Evolutionary conservation across 2,113 vertebrate species (phyloP), one percentile per base, ranked within the genome.

Genomic region (Cochlearius cochlearius): DNA sequence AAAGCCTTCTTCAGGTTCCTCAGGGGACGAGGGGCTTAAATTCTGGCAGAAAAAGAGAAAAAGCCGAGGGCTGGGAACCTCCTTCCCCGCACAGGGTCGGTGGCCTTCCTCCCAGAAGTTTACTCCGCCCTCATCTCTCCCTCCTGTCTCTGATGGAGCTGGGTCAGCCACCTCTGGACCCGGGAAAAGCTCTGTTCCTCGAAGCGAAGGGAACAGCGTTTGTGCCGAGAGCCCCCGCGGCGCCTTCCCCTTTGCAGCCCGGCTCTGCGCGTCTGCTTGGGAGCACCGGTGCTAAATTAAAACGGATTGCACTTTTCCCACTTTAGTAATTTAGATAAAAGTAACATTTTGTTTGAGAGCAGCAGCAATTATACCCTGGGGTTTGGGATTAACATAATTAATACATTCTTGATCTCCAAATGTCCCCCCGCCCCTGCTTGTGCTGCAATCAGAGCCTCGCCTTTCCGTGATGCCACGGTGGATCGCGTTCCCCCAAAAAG

Each of bases 321-420:
- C 97, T 98, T 95, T 94, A 96, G 97, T 90, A 93, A 97, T 98
- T 98, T 95, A 97, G 98, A 97, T 97, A 97, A 98, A 98, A 98
- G 97, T 97, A 98, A 97, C 97, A 97, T 98, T 98, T 98, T 98
- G 97, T 98, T 98, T 95, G 97, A 98, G 97, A 98, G 98, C 96
- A 90, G 95, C 97, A 94, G 98, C 98, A 98, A 97, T 98, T 98
- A 97, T 75, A 95, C 98, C 64, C 69, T 45, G 89, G 96, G 97
- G 95, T 96, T 97, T 93, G 96, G 94, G 97, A 98, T 98, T 97
- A 98, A 94, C 96, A 93, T 98, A 95, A 98, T 98, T 98, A 98
- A 97, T 94, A 95, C 92, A 97, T 97, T 96, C 97, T 98, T 86
- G 1, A 90, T 97, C 97, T 96, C 96, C 97, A 88, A 95, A 87